Evolutionary conservation across 2,888 invertebrate genomes (phyloP), one percentile per base, ranked within the genome.

Genomic region (Allacma fusca): DNA sequence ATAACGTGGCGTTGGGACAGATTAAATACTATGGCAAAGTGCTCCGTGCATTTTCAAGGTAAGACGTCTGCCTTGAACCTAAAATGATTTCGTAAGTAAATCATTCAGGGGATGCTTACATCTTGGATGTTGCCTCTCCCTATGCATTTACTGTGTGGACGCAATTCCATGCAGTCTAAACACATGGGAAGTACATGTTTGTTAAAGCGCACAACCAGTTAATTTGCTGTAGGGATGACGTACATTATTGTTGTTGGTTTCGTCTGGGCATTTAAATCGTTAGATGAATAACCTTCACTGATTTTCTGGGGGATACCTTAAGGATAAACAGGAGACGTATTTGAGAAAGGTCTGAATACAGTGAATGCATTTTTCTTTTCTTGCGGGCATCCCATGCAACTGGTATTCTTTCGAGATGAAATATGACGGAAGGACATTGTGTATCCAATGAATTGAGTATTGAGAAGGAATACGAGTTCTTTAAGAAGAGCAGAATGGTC

Each of bases 351-450:
- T 62, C 62, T 62, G 62, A 24, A 24, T 16, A 34, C 4, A 62
- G 21, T 62, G 62, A 62, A 62, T 62, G 62, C 62, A 62, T 57
- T 57, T 62, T 62, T 62, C 50, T 50, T 19, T 50, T 50, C 50
- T 50, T 5, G 50, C 19, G 50, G 5, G 50, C 50, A 50, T 50
- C 2, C 50, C 1, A 50, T n/a, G 50, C 50, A 50, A 50, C 24
- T 24, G 62, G 62, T 23, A 62, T 62, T 62, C 62, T 62, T 62
- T 62, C 12, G 29, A 73, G 68, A 78, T 78, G 74, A 78, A 78
- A 59, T 78, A 78, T 64, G 74, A 74, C 74, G 74, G 78, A 78
- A 77, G 78, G 74, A 40, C 74, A 78, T 78, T 78, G 74, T 74
- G 57, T n/a, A 44, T 73, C 23, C 75, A 68, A 79, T 79, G 79